These are phyloP conservation scores for Onchidella celtica DNA, from an alignment of 2,888 invertebrate species.

Conservation along the genomic window DNA sequence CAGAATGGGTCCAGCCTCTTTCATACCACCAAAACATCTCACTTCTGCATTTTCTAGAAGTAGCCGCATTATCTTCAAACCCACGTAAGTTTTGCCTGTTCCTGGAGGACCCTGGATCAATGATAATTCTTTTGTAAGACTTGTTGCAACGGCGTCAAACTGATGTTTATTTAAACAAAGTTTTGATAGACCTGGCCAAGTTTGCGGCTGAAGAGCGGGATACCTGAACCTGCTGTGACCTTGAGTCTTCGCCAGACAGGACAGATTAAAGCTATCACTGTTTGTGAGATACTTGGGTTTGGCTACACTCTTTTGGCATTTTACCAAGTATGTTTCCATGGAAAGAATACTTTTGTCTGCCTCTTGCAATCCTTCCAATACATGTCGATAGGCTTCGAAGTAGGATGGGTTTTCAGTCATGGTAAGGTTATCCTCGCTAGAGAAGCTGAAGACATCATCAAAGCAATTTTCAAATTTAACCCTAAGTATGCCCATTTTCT, in stretches of 20 bases:
- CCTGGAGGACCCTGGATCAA: slow-evolving; percentile 87
- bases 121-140: slow-evolving; percentile 44
- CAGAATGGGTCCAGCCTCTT: slow-evolving; percentile 63
- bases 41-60: slow-evolving; percentile 84
- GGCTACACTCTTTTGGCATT: not conserved
- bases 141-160: not conserved
- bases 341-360: not conserved
- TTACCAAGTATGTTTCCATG: not conserved
- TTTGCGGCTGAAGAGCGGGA: not conserved
- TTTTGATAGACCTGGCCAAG: not conserved
- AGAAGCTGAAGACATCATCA: not conserved
- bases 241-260: not conserved
- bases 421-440: not conserved
- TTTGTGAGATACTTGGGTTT: not conserved
- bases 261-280: not conserved
- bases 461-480: not conserved
- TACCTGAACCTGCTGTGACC: not conserved
- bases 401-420: slow-evolving; percentile 10
- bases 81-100: slow-evolving; percentile 91
- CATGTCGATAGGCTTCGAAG: slow-evolving; percentile 17
- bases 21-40: not conserved
- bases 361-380: slow-evolving; percentile 17
- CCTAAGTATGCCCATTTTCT: not conserved
- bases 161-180: not conserved
- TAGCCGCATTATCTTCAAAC: slow-evolving; percentile 85